Conservation (phyloP, 2,888 invertebrate species). For the Leptopterna dolabrata region DNA sequence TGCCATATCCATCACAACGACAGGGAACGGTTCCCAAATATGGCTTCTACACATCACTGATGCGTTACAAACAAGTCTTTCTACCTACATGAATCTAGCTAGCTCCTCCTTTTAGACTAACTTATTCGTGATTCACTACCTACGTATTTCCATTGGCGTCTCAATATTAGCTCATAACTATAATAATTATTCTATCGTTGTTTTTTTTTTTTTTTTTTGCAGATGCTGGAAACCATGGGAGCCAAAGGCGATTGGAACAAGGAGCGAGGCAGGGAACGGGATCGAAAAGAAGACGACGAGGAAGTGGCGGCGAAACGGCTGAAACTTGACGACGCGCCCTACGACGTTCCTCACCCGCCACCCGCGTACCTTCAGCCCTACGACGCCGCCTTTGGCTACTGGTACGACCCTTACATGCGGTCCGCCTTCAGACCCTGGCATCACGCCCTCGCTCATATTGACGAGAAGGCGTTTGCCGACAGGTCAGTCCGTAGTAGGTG, state of each 20-base stretch:
- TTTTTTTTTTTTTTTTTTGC: not conserved
- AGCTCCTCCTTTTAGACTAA: no score
- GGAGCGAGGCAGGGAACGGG: slow-evolving; percentile 30
- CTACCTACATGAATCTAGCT: no score
- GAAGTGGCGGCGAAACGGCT: slow-evolving; percentile 61
- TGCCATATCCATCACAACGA: no score
- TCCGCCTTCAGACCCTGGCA: slow-evolving; percentile 69
- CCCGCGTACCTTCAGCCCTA: slow-evolving; percentile 68
- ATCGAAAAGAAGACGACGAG: slow-evolving; percentile 56
- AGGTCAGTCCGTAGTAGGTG: slow-evolving; percentile 64
- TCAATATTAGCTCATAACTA: no score
- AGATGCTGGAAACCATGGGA: slow-evolving; percentile 51
- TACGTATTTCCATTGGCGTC: no score
- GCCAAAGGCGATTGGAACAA: slow-evolving; percentile 48
- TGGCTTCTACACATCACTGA: no score
- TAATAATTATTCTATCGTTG: no score
- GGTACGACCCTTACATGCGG: slow-evolving; percentile 60
- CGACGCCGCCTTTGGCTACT: slow-evolving; percentile 62
- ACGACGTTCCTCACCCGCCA: slow-evolving; percentile 65
- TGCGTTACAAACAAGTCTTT: no score
- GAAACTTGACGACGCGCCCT: slow-evolving; percentile 59
- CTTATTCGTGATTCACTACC: no score
- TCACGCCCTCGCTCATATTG: slow-evolving; percentile 64
- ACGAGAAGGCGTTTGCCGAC: slow-evolving; percentile 65
- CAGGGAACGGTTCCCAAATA: no score